A percentile compares a stretch with the other conserved stretches of the same genome.
Evolutionary conservation across 2,797 vertebrate genomes (phyloP).

Genomic region (Sphaeramia orbicularis): DNA sequence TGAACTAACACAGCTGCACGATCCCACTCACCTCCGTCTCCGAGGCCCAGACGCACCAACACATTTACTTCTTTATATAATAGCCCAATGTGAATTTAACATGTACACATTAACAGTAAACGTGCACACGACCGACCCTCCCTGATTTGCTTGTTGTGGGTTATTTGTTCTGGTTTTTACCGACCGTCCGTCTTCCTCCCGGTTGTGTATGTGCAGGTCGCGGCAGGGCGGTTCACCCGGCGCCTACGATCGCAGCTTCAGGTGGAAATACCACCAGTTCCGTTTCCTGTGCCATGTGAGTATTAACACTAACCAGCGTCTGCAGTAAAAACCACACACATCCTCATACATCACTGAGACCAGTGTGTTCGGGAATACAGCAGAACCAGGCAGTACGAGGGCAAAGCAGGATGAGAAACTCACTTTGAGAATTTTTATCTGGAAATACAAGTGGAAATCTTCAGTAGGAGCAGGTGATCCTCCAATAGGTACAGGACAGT

Average conservation of each 20-base stretch:
- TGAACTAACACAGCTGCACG: slow-evolving; percentile 78
- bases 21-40: slow-evolving; percentile 58
- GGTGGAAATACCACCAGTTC: slow-evolving; percentile 99
- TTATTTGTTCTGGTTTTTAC: slow-evolving; percentile 1
- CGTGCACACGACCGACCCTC: fast-evolving
- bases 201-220: slow-evolving; percentile 75
- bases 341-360: not conserved
- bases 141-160: not conserved
- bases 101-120: slow-evolving; percentile 6
- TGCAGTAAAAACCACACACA: not conserved
- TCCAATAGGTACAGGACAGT: no score
- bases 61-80: not conserved
- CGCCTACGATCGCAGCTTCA: slow-evolving; percentile 96
- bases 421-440: no score
- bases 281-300: slow-evolving; percentile 98
- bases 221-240: slow-evolving; percentile 94
- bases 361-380: not conserved
- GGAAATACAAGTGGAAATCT: no score
- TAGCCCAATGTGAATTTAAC: slow-evolving; percentile 30
- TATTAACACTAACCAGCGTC: slow-evolving; percentile 43
- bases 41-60: slow-evolving; percentile 20
- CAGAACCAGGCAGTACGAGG: no score
- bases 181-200: not conserved
- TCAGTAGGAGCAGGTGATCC: no score
- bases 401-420: no score